These are phyloP conservation scores for Xyliphius kryptos DNA, from an alignment of 2,113 vertebrate genomes.

Conservation along the genomic window DNA sequence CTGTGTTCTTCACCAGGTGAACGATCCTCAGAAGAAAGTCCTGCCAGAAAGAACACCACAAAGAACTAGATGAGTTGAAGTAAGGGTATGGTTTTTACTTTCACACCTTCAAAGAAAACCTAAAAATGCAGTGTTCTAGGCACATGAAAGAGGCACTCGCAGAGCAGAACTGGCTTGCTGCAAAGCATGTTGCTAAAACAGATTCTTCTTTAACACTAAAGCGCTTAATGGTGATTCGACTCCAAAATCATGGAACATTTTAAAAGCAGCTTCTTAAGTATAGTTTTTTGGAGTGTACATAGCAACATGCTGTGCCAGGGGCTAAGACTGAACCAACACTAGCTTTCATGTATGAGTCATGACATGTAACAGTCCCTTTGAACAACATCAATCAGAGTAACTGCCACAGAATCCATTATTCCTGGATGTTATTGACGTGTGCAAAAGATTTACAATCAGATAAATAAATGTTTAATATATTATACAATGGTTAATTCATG, in stretches of 20 bases:
- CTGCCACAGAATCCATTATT: conserved; percentile 49
- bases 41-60: conserved; percentile 22
- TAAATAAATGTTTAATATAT: no score
- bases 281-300: neutral
- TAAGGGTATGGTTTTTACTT: neutral
- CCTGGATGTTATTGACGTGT: neutral
- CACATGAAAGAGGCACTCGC: neutral
- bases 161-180: conserved; percentile 5
- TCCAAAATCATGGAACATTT: no score
- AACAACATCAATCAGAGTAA: conserved; percentile 64
- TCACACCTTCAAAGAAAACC: conserved; percentile 2
- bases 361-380: conserved; percentile 62
- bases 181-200: conserved; percentile 30
- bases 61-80: neutral
- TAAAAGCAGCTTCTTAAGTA: neutral
- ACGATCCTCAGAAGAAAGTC: conserved; percentile 38
- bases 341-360: conserved; percentile 42
- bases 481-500: no score
- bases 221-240: no score
- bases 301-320: conserved; percentile 25
- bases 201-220: neutral
- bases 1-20: neutral
- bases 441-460: neutral
- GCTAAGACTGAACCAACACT: conserved; percentile 13
- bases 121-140: neutral